Evolutionary conservation across 2,113 vertebrate genomes (phyloP), one percentile per base, ranked within the genome.

Genomic region (Garra rufa): DNA sequence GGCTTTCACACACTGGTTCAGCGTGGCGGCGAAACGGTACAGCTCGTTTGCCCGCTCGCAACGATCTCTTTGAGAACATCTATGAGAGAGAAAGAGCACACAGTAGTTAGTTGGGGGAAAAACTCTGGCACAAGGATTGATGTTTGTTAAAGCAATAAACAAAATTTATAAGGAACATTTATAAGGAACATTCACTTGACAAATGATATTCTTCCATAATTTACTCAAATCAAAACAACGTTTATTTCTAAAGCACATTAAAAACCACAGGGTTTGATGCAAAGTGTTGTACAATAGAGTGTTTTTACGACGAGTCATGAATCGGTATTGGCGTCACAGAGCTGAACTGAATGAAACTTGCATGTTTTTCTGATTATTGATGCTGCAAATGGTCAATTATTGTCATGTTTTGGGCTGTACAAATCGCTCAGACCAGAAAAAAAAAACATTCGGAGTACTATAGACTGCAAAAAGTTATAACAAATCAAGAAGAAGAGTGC

Each of bases 61-160:
- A 0, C 94, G 94, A 88, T 96, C 97, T 92, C 92, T 94, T 90
- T 96, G 95, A 57, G 97, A 97, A 87, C 98, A 99, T 95, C 97
- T 99, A 92, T 41, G 9, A 73, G 50, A 71, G 15, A 57, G 77
- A 24, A 28, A 85, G 24, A 46, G 52, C 21, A 55, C 9, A 26
- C 3, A 17, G 38, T 7, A 48, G 10, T 17, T 34, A 77, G 44
- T 28, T 11, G 13, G 24, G 26, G 14, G 74, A 34, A 34, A 34
- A 19, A 28, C 8, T 73, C 34, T n/a, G 30, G 1, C n/a, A 28
- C 5, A 55, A 57, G 21, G 2, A 75, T 43, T 26, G 24, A 3
- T 2, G 10, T 34, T 34, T 34, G 34, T 4, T 34, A 3, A 34
- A 41, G 13, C 26, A 65, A 65, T 30, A 65, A 65, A 65, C 61